These are phyloP conservation scores for Anolis carolinensis DNA, from an alignment of 2,113 vertebrate species.

Conservation along the genomic window DNA sequence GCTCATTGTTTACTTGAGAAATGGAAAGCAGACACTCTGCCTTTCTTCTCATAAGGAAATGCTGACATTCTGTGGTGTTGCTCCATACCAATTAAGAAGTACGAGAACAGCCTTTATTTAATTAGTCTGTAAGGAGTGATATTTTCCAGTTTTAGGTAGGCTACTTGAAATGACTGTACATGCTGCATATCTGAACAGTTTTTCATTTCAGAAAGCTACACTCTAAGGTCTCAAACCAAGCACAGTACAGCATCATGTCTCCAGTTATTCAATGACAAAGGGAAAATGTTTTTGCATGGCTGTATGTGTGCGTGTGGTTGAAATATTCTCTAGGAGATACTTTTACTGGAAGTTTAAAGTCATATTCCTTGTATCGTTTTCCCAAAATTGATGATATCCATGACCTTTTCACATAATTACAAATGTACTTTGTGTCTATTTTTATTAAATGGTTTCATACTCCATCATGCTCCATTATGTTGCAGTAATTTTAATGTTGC, in stretches of 20 bases:
- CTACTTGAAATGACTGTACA: slow-evolving; percentile 55
- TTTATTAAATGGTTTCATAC: slow-evolving; percentile 66
- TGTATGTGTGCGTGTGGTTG: slow-evolving; percentile 56
- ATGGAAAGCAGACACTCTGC: slow-evolving; percentile 57
- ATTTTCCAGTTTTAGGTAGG: slow-evolving; percentile 47
- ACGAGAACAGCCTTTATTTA: slow-evolving; percentile 1
- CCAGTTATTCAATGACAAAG: slow-evolving; percentile 68
- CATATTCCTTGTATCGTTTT: slow-evolving; percentile 64
- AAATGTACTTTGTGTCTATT: slow-evolving; percentile 56
- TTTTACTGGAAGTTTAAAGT: slow-evolving; percentile 78
- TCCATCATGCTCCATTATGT: slow-evolving; percentile 36
- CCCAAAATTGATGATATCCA: slow-evolving; percentile 68
- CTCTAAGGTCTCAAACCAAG: slow-evolving; percentile 53
- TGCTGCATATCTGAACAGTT: slow-evolving; percentile 41
- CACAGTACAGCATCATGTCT: slow-evolving; percentile 61
- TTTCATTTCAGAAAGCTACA: slow-evolving; percentile 51
- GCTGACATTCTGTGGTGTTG: slow-evolving; percentile 40
- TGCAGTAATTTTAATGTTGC: slow-evolving; percentile 47
- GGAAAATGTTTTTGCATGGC: too few relatives aligned
- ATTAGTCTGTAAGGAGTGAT: slow-evolving; percentile 41
- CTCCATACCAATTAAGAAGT: slow-evolving; percentile 11
- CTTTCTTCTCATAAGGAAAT: slow-evolving; percentile 47
- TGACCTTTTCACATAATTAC: slow-evolving; percentile 74
- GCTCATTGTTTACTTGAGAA: slow-evolving; percentile 46
- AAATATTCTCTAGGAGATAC: slow-evolving; percentile 71